Evolutionary conservation across 2,113 vertebrate genomes (phyloP).

Genomic region (Dasyornis broadbenti): DNA sequence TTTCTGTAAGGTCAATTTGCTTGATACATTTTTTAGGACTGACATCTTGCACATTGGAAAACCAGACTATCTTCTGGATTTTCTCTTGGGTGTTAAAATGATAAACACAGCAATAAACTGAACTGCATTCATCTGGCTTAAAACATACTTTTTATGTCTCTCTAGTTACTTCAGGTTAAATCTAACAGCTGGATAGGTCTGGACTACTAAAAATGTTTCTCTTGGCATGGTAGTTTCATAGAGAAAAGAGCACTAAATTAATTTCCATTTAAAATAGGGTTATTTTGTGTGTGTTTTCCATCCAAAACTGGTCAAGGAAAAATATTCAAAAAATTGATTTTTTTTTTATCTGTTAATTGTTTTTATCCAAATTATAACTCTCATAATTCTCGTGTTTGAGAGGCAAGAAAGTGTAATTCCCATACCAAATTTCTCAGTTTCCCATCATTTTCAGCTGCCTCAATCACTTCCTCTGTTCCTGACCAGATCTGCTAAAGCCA

Average conservation of each 20-base stretch:
- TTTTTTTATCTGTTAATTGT: neutral
- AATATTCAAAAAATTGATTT: neutral
- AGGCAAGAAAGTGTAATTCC: neutral
- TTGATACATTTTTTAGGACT: neutral
- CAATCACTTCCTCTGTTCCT: neutral
- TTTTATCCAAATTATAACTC: neutral
- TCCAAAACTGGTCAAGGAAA: neutral
- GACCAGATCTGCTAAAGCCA: neutral
- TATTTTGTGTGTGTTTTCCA: neutral
- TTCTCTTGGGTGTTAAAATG: neutral
- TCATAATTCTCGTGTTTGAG: neutral
- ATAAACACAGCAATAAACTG: neutral
- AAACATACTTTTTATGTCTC: neutral
- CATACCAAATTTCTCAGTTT: neutral
- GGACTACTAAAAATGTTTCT: neutral
- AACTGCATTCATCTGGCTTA: neutral
- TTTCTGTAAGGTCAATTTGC: neutral
- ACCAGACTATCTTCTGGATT: neutral
- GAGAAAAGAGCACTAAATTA: neutral
- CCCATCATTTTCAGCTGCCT: neutral
- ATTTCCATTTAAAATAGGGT: neutral
- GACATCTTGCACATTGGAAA: neutral
- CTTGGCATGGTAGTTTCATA: neutral
- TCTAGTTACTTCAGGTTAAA: neutral
- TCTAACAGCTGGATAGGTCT: neutral